These are phyloP conservation scores for Beroe forskalii DNA, from an alignment of 37 sponge, comb jelly and placozoan species.

Conservation along the genomic window DNA sequence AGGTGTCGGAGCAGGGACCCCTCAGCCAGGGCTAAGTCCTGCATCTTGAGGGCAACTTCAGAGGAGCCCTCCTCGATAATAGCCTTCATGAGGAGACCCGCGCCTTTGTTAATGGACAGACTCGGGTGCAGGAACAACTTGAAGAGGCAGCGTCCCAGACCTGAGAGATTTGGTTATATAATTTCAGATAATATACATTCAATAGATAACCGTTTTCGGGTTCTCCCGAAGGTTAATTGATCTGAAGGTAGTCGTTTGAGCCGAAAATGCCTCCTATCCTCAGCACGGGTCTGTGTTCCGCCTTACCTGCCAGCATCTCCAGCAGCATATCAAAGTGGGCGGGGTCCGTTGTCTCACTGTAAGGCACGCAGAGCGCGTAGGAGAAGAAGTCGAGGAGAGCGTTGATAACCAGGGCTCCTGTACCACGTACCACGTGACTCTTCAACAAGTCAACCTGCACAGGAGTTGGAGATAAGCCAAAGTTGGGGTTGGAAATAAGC, in stretches of 20 bases:
- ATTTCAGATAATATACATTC: no score
- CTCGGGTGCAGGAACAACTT: conserved; percentile 92
- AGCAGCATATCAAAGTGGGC: conserved; percentile 89
- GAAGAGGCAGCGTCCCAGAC: conserved; percentile 81
- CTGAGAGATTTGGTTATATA: conserved; percentile 33
- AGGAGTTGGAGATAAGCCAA: no score
- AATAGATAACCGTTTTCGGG: no score
- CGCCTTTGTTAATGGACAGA: conserved; percentile 96
- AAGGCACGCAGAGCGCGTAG: conserved; percentile 97
- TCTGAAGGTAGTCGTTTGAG: no score
- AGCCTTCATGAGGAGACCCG: conserved; percentile 95
- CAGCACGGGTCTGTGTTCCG: no score
- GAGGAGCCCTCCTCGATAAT: conserved; percentile 93
- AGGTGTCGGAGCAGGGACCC: conserved; percentile 95
- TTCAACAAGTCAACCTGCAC: conserved; percentile 1
- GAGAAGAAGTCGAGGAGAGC: conserved; percentile 97
- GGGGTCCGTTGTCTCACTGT: conserved; percentile 95
- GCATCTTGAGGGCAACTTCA: conserved; percentile 89
- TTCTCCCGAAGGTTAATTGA: no score
- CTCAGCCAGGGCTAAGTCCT: conserved; percentile 96
- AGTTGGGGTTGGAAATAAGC: no score
- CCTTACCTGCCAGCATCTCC: conserved; percentile 81
- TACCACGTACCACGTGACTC: conserved; percentile 67
- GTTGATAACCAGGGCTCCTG: conserved; percentile 93
- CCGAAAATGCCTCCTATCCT: no score